Conservation (phyloP, 1,140 invertebrate genomes). For the Muscidifurax raptorellus region DNA sequence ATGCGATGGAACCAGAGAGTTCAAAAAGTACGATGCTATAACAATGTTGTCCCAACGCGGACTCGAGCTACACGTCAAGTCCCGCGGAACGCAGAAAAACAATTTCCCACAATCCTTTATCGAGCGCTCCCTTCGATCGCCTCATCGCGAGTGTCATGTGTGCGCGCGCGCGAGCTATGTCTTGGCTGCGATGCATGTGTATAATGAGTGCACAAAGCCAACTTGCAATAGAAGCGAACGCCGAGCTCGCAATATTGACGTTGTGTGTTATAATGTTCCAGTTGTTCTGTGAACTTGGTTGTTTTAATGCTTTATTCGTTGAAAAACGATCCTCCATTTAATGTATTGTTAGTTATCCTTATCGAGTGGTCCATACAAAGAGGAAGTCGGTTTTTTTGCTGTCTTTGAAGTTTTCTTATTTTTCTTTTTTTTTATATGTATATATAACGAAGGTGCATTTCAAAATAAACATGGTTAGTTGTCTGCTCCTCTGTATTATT, state of each 20-base stretch:
- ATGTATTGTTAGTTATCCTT: conserved; percentile 43
- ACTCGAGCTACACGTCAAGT: conserved; percentile 55
- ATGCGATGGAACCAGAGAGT: conserved; percentile 55
- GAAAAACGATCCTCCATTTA: conserved; percentile 56
- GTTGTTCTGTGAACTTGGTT: conserved; percentile 52
- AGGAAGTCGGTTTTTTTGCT: conserved; percentile 54
- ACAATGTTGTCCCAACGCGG: conserved; percentile 60
- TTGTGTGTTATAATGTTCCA: conserved; percentile 49
- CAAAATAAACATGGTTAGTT: conserved; percentile 53
- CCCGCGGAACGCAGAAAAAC: conserved; percentile 69
- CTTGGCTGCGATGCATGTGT: neutral
- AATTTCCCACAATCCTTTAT: conserved; percentile 70
- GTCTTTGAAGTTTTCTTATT: conserved; percentile 31
- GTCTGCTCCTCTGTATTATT: conserved; percentile 48
- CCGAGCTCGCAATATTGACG: conserved; percentile 42
- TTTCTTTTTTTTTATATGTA: neutral
- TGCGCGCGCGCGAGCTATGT: neutral
- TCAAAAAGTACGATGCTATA: conserved; percentile 67
- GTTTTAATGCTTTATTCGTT: conserved; percentile 53
- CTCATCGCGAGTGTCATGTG: conserved; percentile 20
- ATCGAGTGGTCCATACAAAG: conserved; percentile 52
- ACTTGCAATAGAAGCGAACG: conserved; percentile 42
- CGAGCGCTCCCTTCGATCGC: conserved; percentile 63
- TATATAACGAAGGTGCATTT: conserved; percentile 52
- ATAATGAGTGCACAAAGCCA: neutral